Evolutionary conservation across 2,888 invertebrate species (phyloP).

Genomic region (Cheilosia soror): DNA sequence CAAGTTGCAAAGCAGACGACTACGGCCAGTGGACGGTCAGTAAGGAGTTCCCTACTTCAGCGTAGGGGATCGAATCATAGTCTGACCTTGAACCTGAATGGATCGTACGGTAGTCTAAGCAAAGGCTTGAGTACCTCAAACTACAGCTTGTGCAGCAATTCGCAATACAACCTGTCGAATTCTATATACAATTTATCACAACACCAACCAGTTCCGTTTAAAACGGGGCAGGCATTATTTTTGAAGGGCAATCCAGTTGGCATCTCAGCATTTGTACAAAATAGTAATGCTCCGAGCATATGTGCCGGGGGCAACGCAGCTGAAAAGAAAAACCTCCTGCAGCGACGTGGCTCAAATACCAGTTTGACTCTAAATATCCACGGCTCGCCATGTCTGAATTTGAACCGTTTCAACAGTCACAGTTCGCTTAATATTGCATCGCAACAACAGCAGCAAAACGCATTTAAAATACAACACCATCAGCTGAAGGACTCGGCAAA

Average conservation of each 20-base stretch:
- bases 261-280: conserved; percentile 35
- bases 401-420: conserved; percentile 86
- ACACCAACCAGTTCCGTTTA: conserved; percentile 22
- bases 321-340: conserved; percentile 87
- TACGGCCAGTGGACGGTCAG: conserved; percentile 24
- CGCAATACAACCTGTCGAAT: conserved; percentile 83
- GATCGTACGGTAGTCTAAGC: conserved; percentile 84
- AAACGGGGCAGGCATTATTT: conserved; percentile 1
- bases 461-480: conserved; percentile 68
- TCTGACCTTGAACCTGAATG: conserved; percentile 85
- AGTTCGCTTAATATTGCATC: conserved; percentile 84
- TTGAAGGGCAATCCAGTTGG: conserved; percentile 44
- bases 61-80: conserved; percentile 87
- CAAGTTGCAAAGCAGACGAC: conserved; percentile 35
- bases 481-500: conserved; percentile 57
- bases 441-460: conserved; percentile 39
- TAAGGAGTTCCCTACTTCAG: conserved; percentile 82
- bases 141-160: conserved; percentile 78
- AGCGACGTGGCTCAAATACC: conserved; percentile 93
- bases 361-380: conserved; percentile 84
- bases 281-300: conserved; percentile 2
- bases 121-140: conserved; percentile 85
- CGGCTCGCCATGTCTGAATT: conserved; percentile 78
- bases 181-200: conserved; percentile 76
- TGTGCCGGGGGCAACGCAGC: conserved; percentile 64